Conservation (phyloP, 2,797 vertebrate genomes). For the Eutrigla gurnardus region DNA sequence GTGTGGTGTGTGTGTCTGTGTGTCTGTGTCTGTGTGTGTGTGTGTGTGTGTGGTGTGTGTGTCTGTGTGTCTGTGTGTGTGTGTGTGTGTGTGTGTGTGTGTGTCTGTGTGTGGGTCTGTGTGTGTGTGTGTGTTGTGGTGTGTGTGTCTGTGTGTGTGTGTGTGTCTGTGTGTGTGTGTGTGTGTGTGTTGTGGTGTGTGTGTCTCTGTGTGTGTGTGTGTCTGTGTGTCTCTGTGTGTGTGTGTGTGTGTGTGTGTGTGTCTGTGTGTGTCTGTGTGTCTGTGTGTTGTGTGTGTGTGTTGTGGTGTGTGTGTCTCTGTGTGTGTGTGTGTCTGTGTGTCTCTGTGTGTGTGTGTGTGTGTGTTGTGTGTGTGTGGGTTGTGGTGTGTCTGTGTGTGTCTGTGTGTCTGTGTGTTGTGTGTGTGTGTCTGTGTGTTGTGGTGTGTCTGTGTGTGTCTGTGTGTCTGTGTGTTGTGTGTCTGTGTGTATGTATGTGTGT, state of each 20-base stretch:
- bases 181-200: too few relatives aligned
- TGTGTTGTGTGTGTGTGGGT: too few relatives aligned
- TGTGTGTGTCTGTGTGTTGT: conserved; percentile 3
- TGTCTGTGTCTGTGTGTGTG: too few relatives aligned
- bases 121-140: conserved; percentile 2
- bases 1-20: too few relatives aligned
- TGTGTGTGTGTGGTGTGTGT: background rate
- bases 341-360: too few relatives aligned
- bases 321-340: too few relatives aligned
- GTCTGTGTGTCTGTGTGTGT: conserved; percentile 1
- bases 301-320: too few relatives aligned
- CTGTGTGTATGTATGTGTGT: background rate
- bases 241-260: conserved; percentile 18
- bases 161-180: conserved; percentile 20
- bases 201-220: too few relatives aligned
- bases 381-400: too few relatives aligned
- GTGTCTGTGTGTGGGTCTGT: background rate
- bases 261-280: conserved; percentile 13
- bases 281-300: background rate
- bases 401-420: too few relatives aligned
- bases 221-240: conserved; percentile 18
- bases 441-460: conserved; percentile 10
- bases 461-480: conserved; percentile 4
- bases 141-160: background rate
- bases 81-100: conserved; percentile 9